These are phyloP conservation scores for Siderastrea radians DNA, from an alignment of 92 coral and sea anemone genomes.

Conservation along the genomic window DNA sequence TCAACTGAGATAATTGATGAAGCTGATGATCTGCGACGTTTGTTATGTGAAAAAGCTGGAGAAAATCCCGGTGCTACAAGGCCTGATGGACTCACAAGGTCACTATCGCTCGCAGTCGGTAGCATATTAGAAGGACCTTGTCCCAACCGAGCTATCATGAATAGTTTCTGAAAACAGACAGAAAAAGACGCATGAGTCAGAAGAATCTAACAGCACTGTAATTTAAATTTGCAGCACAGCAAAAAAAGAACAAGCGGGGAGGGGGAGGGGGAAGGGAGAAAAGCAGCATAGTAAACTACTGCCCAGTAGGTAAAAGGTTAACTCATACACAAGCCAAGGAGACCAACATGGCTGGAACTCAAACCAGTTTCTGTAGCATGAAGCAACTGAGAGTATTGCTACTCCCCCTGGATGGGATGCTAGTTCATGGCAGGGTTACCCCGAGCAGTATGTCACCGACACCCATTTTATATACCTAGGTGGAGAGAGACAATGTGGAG, in stretches of 20 bases:
- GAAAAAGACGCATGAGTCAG: not conserved
- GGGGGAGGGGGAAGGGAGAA: not conserved
- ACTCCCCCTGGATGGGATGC: too few relatives aligned
- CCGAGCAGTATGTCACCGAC: too few relatives aligned
- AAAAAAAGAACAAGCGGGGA: not conserved
- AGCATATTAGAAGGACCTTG: conserved; percentile 64
- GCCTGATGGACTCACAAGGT: conserved; percentile 78
- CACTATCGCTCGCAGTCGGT: conserved; percentile 56
- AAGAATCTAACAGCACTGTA: not conserved
- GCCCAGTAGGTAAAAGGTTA: too few relatives aligned
- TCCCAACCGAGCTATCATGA: conserved; percentile 77
- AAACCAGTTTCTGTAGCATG: too few relatives aligned
- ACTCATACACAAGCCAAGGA: too few relatives aligned
- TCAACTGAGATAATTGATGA: conserved; percentile 77
- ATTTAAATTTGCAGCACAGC: not conserved
- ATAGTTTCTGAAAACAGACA: conserved; percentile 67
- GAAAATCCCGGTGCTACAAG: conserved; percentile 30
- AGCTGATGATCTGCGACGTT: conserved; percentile 48
- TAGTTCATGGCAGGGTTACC: too few relatives aligned
- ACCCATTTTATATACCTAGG: too few relatives aligned
- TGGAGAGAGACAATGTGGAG: too few relatives aligned
- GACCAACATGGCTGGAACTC: too few relatives aligned
- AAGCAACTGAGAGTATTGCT: too few relatives aligned
- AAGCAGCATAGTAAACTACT: too few relatives aligned
- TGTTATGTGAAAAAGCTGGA: conserved; percentile 2